These are phyloP conservation scores for Aegypius monachus DNA, from an alignment of 2,113 vertebrate genomes.

Conservation along the genomic window DNA sequence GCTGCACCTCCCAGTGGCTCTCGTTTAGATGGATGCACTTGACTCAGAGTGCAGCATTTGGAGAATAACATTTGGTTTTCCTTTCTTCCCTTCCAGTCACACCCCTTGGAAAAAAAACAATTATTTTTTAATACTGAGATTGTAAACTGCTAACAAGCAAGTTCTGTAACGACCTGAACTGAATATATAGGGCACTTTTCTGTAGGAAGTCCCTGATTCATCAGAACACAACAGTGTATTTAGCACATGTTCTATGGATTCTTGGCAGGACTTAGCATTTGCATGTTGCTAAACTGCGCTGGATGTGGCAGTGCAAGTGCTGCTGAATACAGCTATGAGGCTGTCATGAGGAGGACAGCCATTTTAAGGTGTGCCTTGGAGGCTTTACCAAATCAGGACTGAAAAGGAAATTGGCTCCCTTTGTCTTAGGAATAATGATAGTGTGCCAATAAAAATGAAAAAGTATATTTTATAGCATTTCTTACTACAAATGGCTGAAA, in stretches of 20 bases:
- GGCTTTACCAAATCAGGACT: background rate
- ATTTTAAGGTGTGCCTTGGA: background rate
- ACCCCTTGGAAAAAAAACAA: background rate
- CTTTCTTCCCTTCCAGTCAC: background rate
- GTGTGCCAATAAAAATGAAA: background rate
- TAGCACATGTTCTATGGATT: background rate
- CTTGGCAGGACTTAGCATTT: background rate
- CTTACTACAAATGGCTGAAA: background rate
- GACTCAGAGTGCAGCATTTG: background rate
- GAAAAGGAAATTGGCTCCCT: background rate
- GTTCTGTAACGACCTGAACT: background rate
- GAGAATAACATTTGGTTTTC: background rate
- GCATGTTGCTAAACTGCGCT: background rate
- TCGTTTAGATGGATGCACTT: background rate
- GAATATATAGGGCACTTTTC: background rate
- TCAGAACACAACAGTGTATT: background rate
- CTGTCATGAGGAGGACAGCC: accelerated
- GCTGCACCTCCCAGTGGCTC: background rate
- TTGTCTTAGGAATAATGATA: background rate
- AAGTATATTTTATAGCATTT: background rate
- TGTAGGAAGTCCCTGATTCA: background rate
- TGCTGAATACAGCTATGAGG: background rate
- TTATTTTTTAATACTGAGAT: background rate
- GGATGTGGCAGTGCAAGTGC: background rate
- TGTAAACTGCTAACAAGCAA: background rate